Conservation (phyloP, 2,888 invertebrate species). For the Ornithoptera alexandrae region DNA sequence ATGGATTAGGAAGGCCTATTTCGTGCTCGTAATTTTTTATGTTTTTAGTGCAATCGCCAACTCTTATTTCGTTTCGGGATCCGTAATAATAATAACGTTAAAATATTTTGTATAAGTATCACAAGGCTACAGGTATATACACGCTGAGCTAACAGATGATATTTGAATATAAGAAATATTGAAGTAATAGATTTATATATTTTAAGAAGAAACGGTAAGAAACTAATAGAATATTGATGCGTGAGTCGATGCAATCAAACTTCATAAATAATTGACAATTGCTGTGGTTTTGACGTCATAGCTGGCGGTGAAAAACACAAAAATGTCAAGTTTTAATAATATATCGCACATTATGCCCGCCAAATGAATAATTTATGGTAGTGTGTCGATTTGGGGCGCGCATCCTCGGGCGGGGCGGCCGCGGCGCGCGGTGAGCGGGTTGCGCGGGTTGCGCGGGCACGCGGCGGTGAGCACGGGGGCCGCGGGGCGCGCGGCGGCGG, state of each 20-base stretch:
- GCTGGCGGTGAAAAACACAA: slow-evolving; percentile 61
- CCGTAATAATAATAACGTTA: slow-evolving; percentile 11
- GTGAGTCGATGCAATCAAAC: slow-evolving; percentile 13
- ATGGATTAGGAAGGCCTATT: slow-evolving; percentile 44
- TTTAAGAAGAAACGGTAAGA: not conserved
- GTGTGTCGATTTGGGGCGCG: slow-evolving; percentile 67
- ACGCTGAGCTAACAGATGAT: not conserved
- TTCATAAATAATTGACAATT: slow-evolving; percentile 32
- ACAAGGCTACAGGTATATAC: not conserved
- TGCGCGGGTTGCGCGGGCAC: slow-evolving; percentile 26
- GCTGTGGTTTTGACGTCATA: slow-evolving; percentile 19
- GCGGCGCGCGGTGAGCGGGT: too few species aligned
- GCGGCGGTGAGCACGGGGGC: slow-evolving; percentile 3
- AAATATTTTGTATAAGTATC: not conserved
- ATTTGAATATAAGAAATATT: not conserved
- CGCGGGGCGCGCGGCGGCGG: slow-evolving; percentile 35
- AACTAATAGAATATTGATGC: slow-evolving; percentile 6
- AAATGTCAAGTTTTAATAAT: slow-evolving; percentile 79
- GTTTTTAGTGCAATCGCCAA: slow-evolving; percentile 10
- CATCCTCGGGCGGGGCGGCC: slow-evolving; percentile 32
- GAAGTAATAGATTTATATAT: not conserved
- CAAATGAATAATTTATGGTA: slow-evolving; percentile 78
- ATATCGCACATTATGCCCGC: slow-evolving; percentile 77
- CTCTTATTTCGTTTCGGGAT: slow-evolving; percentile 10
- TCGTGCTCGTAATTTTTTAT: slow-evolving; percentile 23